Conservation (phyloP, 2,888 invertebrate species). For the Diaphora mendica region DNA sequence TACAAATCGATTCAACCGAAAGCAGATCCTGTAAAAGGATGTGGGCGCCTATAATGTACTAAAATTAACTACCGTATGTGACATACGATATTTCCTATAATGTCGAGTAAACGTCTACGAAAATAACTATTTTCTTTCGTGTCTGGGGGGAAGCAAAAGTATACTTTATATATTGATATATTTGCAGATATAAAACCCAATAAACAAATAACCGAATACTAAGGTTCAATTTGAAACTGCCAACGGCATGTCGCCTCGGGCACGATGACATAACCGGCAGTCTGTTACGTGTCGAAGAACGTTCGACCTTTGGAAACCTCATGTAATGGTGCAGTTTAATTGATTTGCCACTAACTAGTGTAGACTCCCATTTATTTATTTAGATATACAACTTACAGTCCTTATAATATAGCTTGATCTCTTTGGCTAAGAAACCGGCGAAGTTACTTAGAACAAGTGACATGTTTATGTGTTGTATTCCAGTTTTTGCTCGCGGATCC, state of each 20-base stretch:
- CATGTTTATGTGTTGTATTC: no score
- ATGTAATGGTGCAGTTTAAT: background rate
- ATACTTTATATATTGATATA: no score
- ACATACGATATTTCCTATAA: no score
- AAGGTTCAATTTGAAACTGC: background rate
- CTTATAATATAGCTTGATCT: no score
- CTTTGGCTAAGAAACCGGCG: no score
- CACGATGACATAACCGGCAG: background rate
- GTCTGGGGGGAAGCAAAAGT: background rate
- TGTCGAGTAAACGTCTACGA: background rate
- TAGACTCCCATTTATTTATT: no score
- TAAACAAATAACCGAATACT: background rate
- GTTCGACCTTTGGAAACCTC: background rate
- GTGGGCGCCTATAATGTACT: background rate
- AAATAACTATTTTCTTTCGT: background rate
- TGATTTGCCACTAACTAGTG: background rate
- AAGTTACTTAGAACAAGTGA: no score
- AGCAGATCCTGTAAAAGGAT: background rate
- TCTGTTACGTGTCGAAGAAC: background rate
- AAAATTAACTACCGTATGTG: background rate
- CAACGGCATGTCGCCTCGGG: background rate
- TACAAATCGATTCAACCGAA: background rate
- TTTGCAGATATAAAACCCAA: background rate
- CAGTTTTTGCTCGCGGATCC: no score
- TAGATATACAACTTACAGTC: no score